A percentile compares a stretch with the other conserved stretches of the same genome.
Conservation (phyloP, 2,797 vertebrate species). For the Acanthis flammea region DNA sequence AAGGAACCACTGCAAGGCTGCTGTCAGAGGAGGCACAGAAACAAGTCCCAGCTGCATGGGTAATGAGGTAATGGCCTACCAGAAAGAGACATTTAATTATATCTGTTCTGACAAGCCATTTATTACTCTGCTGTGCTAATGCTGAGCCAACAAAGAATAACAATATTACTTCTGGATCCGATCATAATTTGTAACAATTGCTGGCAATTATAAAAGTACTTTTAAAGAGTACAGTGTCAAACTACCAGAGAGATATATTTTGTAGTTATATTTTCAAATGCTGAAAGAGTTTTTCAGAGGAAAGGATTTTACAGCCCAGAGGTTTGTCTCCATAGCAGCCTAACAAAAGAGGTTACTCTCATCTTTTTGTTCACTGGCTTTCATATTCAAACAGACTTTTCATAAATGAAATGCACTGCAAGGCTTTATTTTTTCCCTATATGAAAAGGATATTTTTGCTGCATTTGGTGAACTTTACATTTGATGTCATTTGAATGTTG, state of each 20-base stretch:
- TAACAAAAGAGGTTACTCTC: neutral
- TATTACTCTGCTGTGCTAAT: conserved; percentile 9
- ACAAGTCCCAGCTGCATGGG: neutral
- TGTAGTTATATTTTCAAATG: neutral
- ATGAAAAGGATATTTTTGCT: neutral
- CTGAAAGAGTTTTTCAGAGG: neutral
- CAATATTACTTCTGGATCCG: neutral
- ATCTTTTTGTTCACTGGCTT: neutral
- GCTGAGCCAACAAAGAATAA: neutral
- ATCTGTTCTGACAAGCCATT: neutral
- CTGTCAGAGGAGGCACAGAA: neutral
- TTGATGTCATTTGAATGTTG: neutral
- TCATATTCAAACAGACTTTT: neutral
- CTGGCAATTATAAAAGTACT: neutral
- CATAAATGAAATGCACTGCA: neutral
- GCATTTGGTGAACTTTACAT: neutral
- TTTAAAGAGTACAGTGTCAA: neutral
- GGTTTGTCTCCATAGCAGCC: neutral
- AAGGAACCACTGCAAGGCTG: neutral
- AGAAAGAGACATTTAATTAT: conserved; percentile 2
- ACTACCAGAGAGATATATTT: neutral
- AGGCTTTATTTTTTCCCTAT: neutral
- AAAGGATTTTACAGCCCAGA: neutral
- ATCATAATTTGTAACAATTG: neutral
- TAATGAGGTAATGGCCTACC: conserved; percentile 8